Evolutionary conservation across 2,113 vertebrate genomes (phyloP), one percentile per base, ranked within the genome.

Genomic region (Tyto alba): DNA sequence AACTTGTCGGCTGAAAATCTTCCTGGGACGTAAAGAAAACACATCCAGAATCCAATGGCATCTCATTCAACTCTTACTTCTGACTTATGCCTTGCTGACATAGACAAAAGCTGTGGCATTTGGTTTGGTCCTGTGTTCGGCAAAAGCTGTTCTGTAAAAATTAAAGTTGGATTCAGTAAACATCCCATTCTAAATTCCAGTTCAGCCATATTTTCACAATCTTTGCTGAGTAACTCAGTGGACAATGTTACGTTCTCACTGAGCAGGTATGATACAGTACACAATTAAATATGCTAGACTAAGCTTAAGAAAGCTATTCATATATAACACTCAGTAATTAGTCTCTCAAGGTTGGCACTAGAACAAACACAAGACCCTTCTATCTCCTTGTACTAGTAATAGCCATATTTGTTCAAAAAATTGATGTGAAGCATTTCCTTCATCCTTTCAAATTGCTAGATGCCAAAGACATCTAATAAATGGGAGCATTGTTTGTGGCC

Each of bases 361-460:
- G 82, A 95, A 90, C 59, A 84, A 86, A 96, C 69, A 85, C 85
- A 63, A 27, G 8, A 80, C 30, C 32, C n/a, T 94, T 95, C 87
- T 93, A n/a, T 80, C 36, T 73, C 56, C 75, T 66, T 3, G 7
- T 27, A 45, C 69, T 66, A 76, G 85, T 68, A 90, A 59, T 10
- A 64, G 20, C 63, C n/a, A 36, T 14, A 67, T 69, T 85, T 88
- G 38, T 43, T 50, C 53, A 71, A 80, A 83, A 90, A 52, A 43
- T 9, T 26, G 18, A 43, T 47, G 22, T 27, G 63, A 64, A 93
- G 81, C 53, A 72, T 50, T 83, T 82, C 53, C 40, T 84, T 87
- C 72, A 89, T 83, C 72, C 55, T 88, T 84, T 56, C 45, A 83
- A 91, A 77, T 1, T 66, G 23, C 85, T 79, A 95, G 50, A 62